A percentile compares a stretch with the other conserved stretches of the same genome.
Evolutionary conservation across 2,113 vertebrate species (phyloP).

Genomic region (Smithornis capensis): DNA sequence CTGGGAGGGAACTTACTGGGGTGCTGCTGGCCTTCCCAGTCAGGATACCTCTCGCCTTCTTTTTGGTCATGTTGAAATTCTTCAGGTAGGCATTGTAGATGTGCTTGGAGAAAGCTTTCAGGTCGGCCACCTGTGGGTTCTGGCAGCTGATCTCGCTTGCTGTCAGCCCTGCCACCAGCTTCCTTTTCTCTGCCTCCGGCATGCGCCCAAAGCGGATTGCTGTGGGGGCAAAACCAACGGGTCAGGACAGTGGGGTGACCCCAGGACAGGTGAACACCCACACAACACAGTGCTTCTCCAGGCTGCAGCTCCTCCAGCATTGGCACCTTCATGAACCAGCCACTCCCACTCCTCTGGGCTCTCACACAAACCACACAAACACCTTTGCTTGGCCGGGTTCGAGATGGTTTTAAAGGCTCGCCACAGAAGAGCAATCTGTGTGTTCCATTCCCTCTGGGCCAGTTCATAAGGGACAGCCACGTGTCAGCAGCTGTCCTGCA

Average conservation of each 20-base stretch:
- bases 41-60: slow-evolving; percentile 93
- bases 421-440: not conserved
- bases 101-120: slow-evolving; percentile 92
- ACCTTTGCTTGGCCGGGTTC: not conserved
- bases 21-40: slow-evolving; percentile 91
- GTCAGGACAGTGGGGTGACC: not conserved
- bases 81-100: slow-evolving; percentile 95
- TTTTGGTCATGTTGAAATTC: slow-evolving; percentile 98
- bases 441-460: not conserved
- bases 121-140: slow-evolving; percentile 86
- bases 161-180: slow-evolving; percentile 88
- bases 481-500: not conserved
- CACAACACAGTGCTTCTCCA: not conserved
- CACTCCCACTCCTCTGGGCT: not conserved
- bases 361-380: not conserved
- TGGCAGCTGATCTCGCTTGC: slow-evolving; percentile 78
- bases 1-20: slow-evolving; percentile 77
- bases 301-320: not conserved
- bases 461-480: accelerated
- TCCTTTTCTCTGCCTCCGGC: slow-evolving; percentile 96
- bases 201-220: slow-evolving; percentile 96
- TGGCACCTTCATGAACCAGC: not conserved
- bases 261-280: not conserved
- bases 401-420: not conserved
- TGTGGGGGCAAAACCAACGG: not conserved